Evolutionary conservation across 2,888 invertebrate species (phyloP), one percentile per base, ranked within the genome.

Genomic region (Apodemia duryi): DNA sequence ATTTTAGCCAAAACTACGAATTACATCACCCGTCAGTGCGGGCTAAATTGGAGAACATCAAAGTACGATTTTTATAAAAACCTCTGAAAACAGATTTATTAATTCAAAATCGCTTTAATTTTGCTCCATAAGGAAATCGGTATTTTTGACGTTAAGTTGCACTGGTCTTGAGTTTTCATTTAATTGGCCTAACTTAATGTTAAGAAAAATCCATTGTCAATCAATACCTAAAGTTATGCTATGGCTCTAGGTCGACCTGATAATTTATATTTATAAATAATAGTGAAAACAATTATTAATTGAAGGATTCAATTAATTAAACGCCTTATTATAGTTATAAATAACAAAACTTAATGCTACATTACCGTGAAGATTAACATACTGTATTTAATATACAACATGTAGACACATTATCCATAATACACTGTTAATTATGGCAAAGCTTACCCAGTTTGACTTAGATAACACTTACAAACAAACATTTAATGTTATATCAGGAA

Each of bases 391-490:
- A n/a, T 32, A 38, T 38, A 38, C 38, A 38, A 38, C 6, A 38
- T 54, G 54, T 54, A 54, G 57, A 11, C 6, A 57, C 13, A 57
- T 57, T 57, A 57, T 57, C 57, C 57, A 57, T 57, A 57, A 57
- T 57, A 6, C 28, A 57, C 13, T 32, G 57, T 13, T 60, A 60
- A 32, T 32, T 60, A 60, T 32, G 32, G 32, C 7, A 13, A 32
- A 60, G 11, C 57, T 35, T 60, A 60, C 57, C 13, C 35, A 6
- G 57, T 35, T 35, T 60, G 57, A 60, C 35, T 32, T 60, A 29
- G 32, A 35, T 60, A n/a, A 60, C 11, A 7, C 6, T 60, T 32
- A 60, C n/a, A 13, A 11, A 32, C 2, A 57, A 57, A 29, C 35
- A 13, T 60, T 35, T 32, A 32, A 13, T 60, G 32, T 60, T 35